Base-by-base conservation (phyloP, 2,113 vertebrate species). In the Plecotus auritus region DNA sequence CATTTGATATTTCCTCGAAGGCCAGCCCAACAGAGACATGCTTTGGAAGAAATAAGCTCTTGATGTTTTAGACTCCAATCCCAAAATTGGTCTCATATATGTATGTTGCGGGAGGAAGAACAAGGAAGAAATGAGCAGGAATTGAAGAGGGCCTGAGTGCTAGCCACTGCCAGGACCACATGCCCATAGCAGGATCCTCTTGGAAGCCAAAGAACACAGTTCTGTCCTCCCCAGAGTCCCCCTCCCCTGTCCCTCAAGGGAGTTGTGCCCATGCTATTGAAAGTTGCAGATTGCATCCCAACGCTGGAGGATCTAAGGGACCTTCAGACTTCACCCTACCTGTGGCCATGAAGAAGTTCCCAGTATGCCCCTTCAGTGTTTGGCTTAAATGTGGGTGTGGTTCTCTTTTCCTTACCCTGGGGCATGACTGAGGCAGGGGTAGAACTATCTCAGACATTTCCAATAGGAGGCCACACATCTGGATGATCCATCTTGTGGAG, bases 1-100 rank as follows among this genome's bases (percentile, higher is more conserved):
- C 88, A 95, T 78, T 82, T 14, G 1, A 23, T 93, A 74, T 85
- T 95, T 96, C 73, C 92, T 93, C 93, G 73, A 96, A 95, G 96
- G 72, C 54, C 73, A 70, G 54, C 23, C 54, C 95, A 85, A 95
- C 47, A 70, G 91, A 96, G 95, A 88, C 82, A 94, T 88, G 88
- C 88, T 90, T 90, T 90, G 66, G 85, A 97, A 97, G 96, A 95
- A 94, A 85, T 72, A 72, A 93, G 78, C 88, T 85, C 92, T 95
- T 74, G 40, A 72, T 74, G 67, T 77, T 56, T 95, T 93, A 88
- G 69, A 56, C 69, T 90, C 67, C 13, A 73, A 47, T 5, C 66
- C 64, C 49, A 42, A 92, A 95, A 83, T 95, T 85, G 95, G 72
- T 90, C 92, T 90, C 90, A 30, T 82, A 16, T 76, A 42, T 92